Evolutionary conservation across 2,113 vertebrate genomes (phyloP).

Genomic region (Brachionichthys hirsutus): DNA sequence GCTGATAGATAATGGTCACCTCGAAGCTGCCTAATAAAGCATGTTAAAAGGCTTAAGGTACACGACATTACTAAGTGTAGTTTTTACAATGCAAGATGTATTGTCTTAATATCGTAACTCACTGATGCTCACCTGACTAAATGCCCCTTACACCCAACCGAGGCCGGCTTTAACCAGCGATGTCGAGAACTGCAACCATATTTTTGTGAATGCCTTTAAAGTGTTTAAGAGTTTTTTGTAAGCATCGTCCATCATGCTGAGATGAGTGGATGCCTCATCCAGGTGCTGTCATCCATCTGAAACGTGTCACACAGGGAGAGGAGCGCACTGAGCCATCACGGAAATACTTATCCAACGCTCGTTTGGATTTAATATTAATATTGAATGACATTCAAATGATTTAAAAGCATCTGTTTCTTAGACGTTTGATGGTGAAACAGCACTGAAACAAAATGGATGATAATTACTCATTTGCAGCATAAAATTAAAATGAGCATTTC

Average conservation of each 20-base stretch:
- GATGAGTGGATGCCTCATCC: constrained; percentile 26
- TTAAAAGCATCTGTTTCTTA: not conserved
- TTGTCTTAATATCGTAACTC: constrained; percentile 98
- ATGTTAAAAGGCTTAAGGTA: constrained; percentile 91
- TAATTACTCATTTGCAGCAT: constrained; percentile 1
- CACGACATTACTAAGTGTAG: constrained; percentile 92
- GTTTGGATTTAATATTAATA: not conserved
- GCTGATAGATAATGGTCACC: constrained; percentile 96
- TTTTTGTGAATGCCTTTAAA: constrained; percentile 64
- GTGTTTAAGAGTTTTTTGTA: constrained; percentile 56
- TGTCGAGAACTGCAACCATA: constrained; percentile 47
- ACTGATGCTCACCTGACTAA: constrained; percentile 99
- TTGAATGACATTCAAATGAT: not conserved
- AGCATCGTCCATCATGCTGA: constrained; percentile 62
- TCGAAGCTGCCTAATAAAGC: constrained; percentile 98
- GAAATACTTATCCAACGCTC: not conserved
- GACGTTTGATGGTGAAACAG: not conserved
- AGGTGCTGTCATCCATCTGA: constrained; percentile 58
- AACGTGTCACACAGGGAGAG: constrained; percentile 34
- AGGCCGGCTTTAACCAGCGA: constrained; percentile 88
- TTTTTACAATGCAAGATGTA: constrained; percentile 99
- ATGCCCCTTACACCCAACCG: constrained; percentile 89
- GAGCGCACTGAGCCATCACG: constrained; percentile 45
- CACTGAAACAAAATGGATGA: too few species aligned
- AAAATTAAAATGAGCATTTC: not conserved